A percentile compares a stretch with the other conserved stretches of the same genome.
Conservation (phyloP, 2,888 invertebrate species). For the Nasonovia ribisnigri region DNA sequence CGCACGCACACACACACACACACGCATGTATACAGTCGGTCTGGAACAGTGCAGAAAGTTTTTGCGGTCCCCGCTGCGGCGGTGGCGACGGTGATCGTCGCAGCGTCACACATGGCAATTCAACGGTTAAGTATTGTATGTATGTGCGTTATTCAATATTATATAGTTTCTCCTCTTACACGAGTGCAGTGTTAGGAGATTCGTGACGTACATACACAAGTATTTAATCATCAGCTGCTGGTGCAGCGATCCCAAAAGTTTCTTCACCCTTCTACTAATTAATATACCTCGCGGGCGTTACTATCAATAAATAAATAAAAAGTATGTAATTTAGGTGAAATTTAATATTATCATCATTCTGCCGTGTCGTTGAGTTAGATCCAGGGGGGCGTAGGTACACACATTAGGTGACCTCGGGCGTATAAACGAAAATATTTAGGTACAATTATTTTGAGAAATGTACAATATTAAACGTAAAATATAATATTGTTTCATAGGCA, state of each 20-base stretch:
- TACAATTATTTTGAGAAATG: background rate
- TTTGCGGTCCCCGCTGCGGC: slow-evolving; percentile 33
- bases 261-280: background rate
- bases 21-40: background rate
- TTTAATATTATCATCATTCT: too few species aligned
- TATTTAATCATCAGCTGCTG: background rate
- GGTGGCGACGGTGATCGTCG: background rate
- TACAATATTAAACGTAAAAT: background rate
- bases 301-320: too few species aligned
- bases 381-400: background rate
- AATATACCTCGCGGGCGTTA: too few species aligned
- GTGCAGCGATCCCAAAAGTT: background rate
- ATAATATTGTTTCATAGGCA: background rate
- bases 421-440: background rate
- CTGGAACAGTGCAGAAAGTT: slow-evolving; percentile 15
- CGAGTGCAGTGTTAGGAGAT: background rate
- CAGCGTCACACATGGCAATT: slow-evolving; percentile 45
- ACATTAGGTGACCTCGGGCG: background rate
- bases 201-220: background rate
- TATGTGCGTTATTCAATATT: background rate
- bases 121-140: background rate
- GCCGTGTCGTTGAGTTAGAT: background rate
- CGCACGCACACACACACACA: background rate
- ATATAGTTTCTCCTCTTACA: background rate
- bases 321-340: too few species aligned